Evolutionary conservation across 2,797 vertebrate genomes (phyloP).

Genomic region (Ceyx erithaca): DNA sequence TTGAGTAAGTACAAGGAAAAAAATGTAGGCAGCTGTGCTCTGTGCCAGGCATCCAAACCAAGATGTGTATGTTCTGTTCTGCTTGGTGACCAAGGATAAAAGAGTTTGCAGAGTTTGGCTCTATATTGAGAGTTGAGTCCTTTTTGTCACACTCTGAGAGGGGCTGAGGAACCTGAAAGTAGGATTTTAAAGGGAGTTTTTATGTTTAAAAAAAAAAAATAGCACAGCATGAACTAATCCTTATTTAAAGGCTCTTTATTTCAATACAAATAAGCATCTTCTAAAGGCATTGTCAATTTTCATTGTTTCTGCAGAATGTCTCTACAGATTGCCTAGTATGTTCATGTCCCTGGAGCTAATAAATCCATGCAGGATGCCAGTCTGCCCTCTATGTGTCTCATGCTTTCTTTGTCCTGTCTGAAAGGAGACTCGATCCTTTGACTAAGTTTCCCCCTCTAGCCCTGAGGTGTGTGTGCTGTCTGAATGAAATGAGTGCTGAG

Average conservation of each 20-base stretch:
- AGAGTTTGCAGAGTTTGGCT: background rate
- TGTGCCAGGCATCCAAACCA: background rate
- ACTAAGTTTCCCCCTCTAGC: background rate
- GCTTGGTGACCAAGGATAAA: background rate
- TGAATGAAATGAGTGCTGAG: background rate
- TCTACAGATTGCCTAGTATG: background rate
- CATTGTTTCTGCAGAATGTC: background rate
- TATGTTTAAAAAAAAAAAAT: background rate
- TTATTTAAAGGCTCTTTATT: background rate
- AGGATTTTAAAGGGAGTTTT: background rate
- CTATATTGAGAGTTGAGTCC: background rate
- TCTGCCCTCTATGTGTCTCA: rapidly evolving
- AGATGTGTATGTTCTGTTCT: background rate
- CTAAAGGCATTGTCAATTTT: background rate
- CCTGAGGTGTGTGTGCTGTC: background rate
- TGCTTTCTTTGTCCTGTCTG: background rate
- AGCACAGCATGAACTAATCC: background rate
- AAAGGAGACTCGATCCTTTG: background rate
- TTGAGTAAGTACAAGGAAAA: background rate
- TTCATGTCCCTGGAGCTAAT: background rate
- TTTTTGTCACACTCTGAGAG: background rate
- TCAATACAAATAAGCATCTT: background rate
- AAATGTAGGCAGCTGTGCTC: background rate
- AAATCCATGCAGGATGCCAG: background rate
- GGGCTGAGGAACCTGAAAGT: background rate